These are phyloP conservation scores for Amblyteles armatorius DNA, from an alignment of 2,888 invertebrate genomes.

Conservation along the genomic window DNA sequence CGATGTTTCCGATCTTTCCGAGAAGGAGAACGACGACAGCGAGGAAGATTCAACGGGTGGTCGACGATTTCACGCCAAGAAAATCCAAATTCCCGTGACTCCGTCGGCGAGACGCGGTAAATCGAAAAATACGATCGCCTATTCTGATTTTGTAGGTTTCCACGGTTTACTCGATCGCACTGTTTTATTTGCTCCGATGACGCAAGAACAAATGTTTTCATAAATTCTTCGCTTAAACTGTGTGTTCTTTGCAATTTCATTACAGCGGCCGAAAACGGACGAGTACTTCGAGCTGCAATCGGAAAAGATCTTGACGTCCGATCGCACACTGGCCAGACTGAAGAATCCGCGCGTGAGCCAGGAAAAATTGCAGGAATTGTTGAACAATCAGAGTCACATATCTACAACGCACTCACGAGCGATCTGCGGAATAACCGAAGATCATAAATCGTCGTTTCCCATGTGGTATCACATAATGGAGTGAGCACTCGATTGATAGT, in stretches of 20 bases:
- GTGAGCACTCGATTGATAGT: constrained; percentile 75
- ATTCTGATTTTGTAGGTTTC: constrained; percentile 78
- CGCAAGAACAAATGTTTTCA: constrained; percentile 19
- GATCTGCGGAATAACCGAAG: constrained; percentile 86
- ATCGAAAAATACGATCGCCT: constrained; percentile 68
- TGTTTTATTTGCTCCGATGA: constrained; percentile 12
- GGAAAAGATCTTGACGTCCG: constrained; percentile 88
- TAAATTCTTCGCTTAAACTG: constrained; percentile 39
- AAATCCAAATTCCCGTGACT: constrained; percentile 64
- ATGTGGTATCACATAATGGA: constrained; percentile 89
- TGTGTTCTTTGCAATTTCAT: constrained; percentile 17
- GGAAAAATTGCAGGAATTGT: constrained; percentile 87
- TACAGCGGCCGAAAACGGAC: constrained; percentile 78
- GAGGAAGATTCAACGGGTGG: constrained; percentile 33
- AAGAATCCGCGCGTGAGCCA: constrained; percentile 90
- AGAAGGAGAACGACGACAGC: constrained; percentile 59
- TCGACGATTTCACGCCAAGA: constrained; percentile 37
- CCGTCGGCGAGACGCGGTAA: constrained; percentile 66
- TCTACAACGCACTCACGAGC: constrained; percentile 87
- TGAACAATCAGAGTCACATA: constrained; percentile 85
- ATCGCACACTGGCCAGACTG: constrained; percentile 91
- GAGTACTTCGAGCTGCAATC: constrained; percentile 83
- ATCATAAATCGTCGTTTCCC: constrained; percentile 87
- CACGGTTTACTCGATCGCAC: neutral
- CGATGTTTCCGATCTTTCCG: constrained; percentile 67